Evolutionary conservation across 1,140 invertebrate genomes (phyloP).

Genomic region (Sarcophaga peregrina): DNA sequence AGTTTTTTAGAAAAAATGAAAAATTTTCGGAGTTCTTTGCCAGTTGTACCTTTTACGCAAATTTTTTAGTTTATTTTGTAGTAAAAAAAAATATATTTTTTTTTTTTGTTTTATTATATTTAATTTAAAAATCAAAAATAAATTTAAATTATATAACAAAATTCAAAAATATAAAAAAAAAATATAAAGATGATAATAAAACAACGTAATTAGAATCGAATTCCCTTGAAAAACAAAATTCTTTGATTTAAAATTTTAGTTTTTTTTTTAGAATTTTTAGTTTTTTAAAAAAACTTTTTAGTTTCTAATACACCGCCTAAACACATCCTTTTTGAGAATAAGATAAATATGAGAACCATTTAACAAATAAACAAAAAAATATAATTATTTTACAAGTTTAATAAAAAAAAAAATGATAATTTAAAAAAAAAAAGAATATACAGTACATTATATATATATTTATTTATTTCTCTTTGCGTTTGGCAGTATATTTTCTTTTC

Average conservation of each 20-base stretch:
- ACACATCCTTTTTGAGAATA: conserved; percentile 64
- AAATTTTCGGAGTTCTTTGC: conserved; percentile 65
- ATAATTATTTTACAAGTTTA: not conserved
- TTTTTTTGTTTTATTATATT: not conserved
- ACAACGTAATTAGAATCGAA: conserved; percentile 28
- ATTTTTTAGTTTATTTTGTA: conserved; percentile 31
- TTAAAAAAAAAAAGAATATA: conserved; percentile 25
- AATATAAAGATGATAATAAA: not conserved
- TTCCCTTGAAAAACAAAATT: conserved; percentile 15
- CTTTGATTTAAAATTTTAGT: conserved; percentile 15
- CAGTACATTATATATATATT: conserved; percentile 34
- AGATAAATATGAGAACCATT: conserved; percentile 66
- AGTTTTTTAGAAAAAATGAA: conserved; percentile 54
- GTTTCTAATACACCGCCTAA: conserved; percentile 55
- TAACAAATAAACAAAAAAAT: conserved; percentile 20
- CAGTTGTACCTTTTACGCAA: conserved; percentile 59
- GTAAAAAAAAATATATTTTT: not conserved
- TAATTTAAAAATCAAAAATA: not conserved
- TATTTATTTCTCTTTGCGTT: conserved; percentile 42
- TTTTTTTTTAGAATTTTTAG: conserved; percentile 33
- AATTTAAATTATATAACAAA: not conserved
- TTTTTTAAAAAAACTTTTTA: conserved; percentile 41
- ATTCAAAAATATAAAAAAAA: not conserved
- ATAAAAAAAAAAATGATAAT: too few relatives aligned
- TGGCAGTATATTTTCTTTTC: conserved; percentile 40